Evolutionary conservation across 1,140 invertebrate genomes (phyloP), one percentile per base, ranked within the genome.

Genomic region (Amyelois transitella): DNA sequence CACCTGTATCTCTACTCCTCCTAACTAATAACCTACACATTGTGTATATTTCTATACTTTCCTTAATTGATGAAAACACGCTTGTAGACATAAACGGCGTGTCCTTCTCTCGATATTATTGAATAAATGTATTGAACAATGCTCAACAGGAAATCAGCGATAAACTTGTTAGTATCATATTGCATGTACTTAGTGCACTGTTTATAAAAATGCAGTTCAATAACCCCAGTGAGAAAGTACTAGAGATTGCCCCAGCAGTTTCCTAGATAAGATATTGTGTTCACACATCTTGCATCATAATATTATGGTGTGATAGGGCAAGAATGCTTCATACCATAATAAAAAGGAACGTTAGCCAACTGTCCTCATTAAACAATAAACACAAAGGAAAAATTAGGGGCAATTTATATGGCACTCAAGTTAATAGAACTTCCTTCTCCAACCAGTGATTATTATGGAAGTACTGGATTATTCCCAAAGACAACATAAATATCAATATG

Each of bases 361-460:
- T 18, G 7, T 51, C 51, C 67, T 66, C 51, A 60, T 68, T 64
- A 64, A 64, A 57, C 60, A 72, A 72, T 70, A 75, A 78, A 71
- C 66, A 70, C 60, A 55, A 73, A 66, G 64, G 66, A 68, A 75
- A 75, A 85, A 85, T 83, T 85, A 80, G 77, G 77, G 78, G 59
- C 78, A 83, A 81, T 83, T 75, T 75, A 62, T 66, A 55, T 64
- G 45, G 61, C 72, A 63, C 65, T 70, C 62, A 54, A 66, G 69
- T 74, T 83, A 86, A 83, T 84, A 76, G 76, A 75, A 86, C 81
- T 80, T 86, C 81, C 81, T 83, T 58, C 78, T 67, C 65, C 48
- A 67, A 51, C n/a, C 53, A 57, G 55, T 55, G 32, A 5, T 24
- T 24, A 24, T 24, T 24, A 24, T 5, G 8, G 3, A 24, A 28